phyloP scores from a whole-genome alignment of 35 echinoderm and acorn worm genomes.

The Ophiothrix spiculata region DNA sequence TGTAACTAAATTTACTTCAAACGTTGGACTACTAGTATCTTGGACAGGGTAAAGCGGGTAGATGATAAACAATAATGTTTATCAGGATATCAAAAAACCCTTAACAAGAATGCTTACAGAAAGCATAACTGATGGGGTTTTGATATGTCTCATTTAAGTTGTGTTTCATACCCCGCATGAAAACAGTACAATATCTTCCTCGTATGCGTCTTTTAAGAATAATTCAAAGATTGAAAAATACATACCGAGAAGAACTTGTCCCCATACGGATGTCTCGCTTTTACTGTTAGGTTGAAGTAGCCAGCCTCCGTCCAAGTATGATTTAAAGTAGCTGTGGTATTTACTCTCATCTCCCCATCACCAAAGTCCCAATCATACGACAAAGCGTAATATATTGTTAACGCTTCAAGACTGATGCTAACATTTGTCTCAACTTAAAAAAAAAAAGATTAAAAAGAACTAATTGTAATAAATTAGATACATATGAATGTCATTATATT shows the following conservation, averaged over 20 bases:
- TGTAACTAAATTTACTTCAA: too few relatives aligned
- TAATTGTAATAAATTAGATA: too few relatives aligned
- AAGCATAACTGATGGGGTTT: background rate
- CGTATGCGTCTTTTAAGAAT: too few relatives aligned
- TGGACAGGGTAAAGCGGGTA: too few relatives aligned
- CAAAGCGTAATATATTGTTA: background rate
- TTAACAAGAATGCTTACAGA: background rate
- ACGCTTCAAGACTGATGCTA: background rate
- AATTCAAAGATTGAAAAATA: background rate
- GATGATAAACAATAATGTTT: background rate
- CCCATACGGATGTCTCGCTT: background rate
- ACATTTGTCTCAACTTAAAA: background rate
- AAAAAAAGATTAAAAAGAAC: too few relatives aligned
- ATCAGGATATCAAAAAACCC: background rate
- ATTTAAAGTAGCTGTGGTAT: background rate
- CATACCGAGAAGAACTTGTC: background rate
- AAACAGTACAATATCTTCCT: too few relatives aligned
- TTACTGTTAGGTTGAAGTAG: constrained; percentile 14
- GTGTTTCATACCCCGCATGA: too few relatives aligned
- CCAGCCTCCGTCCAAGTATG: background rate
- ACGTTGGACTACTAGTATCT: too few relatives aligned
- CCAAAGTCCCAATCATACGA: constrained; percentile 8
- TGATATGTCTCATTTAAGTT: background rate
- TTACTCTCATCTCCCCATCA: background rate
- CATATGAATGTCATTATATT: too few relatives aligned